Conservation (phyloP, 2,113 vertebrate genomes). For the Thalassarche chlororhynchos region DNA sequence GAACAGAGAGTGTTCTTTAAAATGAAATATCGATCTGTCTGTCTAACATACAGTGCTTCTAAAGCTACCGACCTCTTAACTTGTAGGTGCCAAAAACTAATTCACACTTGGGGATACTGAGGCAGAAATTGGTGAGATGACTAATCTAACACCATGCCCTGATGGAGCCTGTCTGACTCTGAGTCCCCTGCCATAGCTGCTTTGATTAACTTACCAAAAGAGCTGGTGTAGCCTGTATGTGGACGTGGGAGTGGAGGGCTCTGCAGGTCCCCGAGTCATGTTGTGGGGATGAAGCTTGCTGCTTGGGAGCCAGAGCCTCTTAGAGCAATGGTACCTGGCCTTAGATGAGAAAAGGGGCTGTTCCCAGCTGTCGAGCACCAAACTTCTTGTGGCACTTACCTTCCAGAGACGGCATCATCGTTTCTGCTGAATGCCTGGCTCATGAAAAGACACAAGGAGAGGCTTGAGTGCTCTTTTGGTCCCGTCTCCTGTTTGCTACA, state of each 20-base stretch:
- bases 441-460: not conserved
- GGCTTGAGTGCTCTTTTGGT: not conserved
- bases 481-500: not conserved
- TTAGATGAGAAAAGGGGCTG: not conserved
- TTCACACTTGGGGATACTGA: slow-evolving; percentile 1
- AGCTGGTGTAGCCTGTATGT: not conserved
- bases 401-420: fast-evolving
- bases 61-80: not conserved
- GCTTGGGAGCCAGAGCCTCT: not conserved
- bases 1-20: not conserved
- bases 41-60: not conserved
- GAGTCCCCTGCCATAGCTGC: not conserved
- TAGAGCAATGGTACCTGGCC: not conserved
- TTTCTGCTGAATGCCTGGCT: not conserved
- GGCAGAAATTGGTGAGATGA: not conserved
- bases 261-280: not conserved
- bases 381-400: fast-evolving
- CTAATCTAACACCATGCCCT: not conserved
- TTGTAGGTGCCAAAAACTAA: slow-evolving; percentile 22
- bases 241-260: not conserved
- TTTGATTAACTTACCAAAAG: not conserved
- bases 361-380: not conserved
- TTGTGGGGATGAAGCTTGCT: not conserved
- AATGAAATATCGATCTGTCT: slow-evolving; percentile 22
- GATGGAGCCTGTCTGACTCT: not conserved